Conservation (phyloP, 2,113 vertebrate genomes). For the Nannospalax galili region DNA sequence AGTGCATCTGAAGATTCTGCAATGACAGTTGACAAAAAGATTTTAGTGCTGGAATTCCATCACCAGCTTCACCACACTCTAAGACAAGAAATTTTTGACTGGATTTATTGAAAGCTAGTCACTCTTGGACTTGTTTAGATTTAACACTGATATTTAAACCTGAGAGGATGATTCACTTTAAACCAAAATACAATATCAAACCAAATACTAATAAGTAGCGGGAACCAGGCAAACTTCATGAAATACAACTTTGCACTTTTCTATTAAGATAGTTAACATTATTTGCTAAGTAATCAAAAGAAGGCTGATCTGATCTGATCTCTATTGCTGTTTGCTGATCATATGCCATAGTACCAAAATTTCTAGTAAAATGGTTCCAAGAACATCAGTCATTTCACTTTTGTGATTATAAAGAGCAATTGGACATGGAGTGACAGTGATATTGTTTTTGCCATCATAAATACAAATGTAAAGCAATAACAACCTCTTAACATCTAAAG, state of each 20-base stretch:
- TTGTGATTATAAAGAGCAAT: not conserved
- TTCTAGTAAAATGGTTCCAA: not conserved
- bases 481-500: not conserved
- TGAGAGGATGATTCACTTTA: conserved; percentile 59
- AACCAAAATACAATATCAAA: conserved; percentile 55
- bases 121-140: conserved; percentile 43
- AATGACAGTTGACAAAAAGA: conserved; percentile 41
- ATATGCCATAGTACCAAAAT: not conserved
- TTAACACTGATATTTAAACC: conserved; percentile 69
- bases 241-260: not conserved
- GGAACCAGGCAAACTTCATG: conserved; percentile 55
- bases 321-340: not conserved
- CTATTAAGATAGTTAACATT: conserved; percentile 25
- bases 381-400: not conserved
- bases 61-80: not conserved
- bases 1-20: conserved; percentile 46
- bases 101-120: not conserved
- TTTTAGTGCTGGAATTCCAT: not conserved
- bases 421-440: too few relatives aligned
- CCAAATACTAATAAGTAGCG: not conserved
- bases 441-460: conserved; percentile 52
- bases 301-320: not conserved
- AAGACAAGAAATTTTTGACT: conserved; percentile 21
- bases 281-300: not conserved
- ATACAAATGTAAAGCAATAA: not conserved